Evolutionary conservation across 2,797 vertebrate genomes (phyloP).

Genomic region (Acanthiza pusilla): DNA sequence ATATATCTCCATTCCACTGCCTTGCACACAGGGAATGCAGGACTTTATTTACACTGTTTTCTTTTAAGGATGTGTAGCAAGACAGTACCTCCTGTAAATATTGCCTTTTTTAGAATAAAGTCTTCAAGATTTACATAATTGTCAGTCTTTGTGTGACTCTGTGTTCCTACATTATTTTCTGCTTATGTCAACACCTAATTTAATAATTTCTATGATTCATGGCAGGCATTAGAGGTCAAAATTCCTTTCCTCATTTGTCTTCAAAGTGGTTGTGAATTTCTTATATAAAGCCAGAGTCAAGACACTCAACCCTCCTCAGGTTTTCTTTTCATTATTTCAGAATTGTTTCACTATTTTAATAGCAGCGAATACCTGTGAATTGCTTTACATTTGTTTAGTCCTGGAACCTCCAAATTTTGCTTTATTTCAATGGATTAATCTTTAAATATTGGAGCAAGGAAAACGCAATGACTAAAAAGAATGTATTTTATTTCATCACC

Average conservation of each 20-base stretch:
- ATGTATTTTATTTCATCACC: neutral
- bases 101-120: neutral
- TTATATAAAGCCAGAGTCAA: neutral
- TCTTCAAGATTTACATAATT: neutral
- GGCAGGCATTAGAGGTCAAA: neutral
- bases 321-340: neutral
- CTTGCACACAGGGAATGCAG: neutral
- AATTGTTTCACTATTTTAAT: neutral
- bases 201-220: neutral
- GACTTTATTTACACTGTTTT: neutral
- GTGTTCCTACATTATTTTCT: neutral
- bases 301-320: neutral
- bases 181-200: neutral
- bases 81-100: neutral
- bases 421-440: neutral
- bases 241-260: neutral
- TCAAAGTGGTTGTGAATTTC: neutral
- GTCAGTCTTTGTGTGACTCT: neutral
- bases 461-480: neutral
- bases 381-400: neutral
- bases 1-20: neutral
- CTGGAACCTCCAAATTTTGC: neutral
- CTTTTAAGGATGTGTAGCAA: neutral
- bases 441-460: neutral
- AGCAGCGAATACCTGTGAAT: neutral